These are phyloP conservation scores for Hydrolagus affinis DNA, from an alignment of 2,113 vertebrate genomes.

Conservation along the genomic window DNA sequence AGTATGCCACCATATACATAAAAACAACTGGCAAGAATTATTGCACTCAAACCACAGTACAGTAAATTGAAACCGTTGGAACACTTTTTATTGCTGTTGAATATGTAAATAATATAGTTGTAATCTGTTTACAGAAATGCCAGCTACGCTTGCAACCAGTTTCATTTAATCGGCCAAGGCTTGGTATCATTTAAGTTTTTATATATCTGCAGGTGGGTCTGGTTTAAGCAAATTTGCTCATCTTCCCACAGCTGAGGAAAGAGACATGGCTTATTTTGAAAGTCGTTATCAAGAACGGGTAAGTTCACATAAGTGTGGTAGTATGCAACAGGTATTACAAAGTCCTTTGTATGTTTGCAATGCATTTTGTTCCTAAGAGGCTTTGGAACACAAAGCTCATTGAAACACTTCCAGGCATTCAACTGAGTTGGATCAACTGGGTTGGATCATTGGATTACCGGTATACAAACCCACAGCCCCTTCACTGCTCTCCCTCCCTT, in stretches of 20 bases:
- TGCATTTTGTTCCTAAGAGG: not conserved
- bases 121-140: not conserved
- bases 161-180: not conserved
- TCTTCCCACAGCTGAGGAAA: conserved; percentile 47
- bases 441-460: too few species aligned
- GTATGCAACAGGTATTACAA: not conserved
- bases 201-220: conserved; percentile 41
- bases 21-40: not conserved
- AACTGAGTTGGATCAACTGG: too few species aligned
- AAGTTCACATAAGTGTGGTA: conserved; percentile 37
- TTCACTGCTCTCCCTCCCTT: too few species aligned
- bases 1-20: not conserved
- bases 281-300: conserved; percentile 56
- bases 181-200: not conserved
- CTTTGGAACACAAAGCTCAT: too few species aligned
- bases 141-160: not conserved
- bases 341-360: not conserved
- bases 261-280: conserved; percentile 66
- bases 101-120: not conserved
- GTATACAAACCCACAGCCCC: too few species aligned
- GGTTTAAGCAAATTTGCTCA: conserved; percentile 42
- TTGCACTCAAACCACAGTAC: not conserved
- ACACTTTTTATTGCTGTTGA: not conserved
- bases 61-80: not conserved
- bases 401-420: too few species aligned